phyloP scores from a whole-genome alignment of 2,888 invertebrate genomes.

The Papilio demoleus region DNA sequence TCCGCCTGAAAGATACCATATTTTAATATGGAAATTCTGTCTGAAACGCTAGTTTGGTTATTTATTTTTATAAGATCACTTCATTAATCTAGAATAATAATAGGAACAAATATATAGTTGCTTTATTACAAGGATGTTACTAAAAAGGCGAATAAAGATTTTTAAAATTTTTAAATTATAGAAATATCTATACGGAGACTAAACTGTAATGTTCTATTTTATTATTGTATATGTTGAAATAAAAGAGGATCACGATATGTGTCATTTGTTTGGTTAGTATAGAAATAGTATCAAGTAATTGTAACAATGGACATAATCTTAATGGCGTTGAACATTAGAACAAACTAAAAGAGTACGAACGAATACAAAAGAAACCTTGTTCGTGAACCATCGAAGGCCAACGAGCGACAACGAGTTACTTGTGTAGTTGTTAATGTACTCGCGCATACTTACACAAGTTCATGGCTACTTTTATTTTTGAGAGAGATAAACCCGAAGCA shows the following conservation, averaged over 20 bases:
- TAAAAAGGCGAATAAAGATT: no score
- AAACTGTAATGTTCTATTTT: no score
- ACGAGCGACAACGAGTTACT: conserved; percentile 67
- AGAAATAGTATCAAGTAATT: not conserved
- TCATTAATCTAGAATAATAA: conserved; percentile 7
- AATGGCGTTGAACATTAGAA: conserved; percentile 28
- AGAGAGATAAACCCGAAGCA: conserved; percentile 67
- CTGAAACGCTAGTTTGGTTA: not conserved
- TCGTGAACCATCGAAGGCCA: conserved; percentile 80
- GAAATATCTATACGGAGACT: no score
- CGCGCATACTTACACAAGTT: conserved; percentile 70
- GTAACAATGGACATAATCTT: conserved; percentile 2
- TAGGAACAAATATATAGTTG: no score
- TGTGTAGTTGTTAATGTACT: conserved; percentile 65
- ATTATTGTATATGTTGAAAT: no score
- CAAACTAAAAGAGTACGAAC: conserved; percentile 35
- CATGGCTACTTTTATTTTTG: conserved; percentile 80
- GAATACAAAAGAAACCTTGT: conserved; percentile 75
- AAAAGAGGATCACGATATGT: no score
- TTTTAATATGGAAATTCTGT: conserved; percentile 17
- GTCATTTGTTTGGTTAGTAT: not conserved
- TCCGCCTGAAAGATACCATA: conserved; percentile 15
- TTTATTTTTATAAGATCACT: not conserved
- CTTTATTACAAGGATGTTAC: no score
- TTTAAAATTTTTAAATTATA: no score